Evolutionary conservation across 2,888 invertebrate genomes (phyloP).

Genomic region (Himalopsyche anomala): DNA sequence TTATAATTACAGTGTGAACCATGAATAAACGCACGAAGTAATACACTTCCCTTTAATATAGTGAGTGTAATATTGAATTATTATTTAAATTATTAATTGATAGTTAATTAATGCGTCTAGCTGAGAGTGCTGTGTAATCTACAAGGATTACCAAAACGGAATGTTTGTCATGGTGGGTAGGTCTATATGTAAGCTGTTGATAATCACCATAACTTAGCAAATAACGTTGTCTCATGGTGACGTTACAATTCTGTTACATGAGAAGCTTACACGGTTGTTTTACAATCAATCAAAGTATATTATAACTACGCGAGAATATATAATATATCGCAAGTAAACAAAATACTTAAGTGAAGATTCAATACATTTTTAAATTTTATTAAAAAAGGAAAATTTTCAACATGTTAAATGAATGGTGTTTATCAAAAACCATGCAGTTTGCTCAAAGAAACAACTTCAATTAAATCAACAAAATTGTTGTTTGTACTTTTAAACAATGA

Average conservation of each 20-base stretch:
- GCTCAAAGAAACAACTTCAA: no score
- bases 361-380: no score
- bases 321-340: no score
- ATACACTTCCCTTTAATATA: background rate
- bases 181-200: slow-evolving; percentile 15
- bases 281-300: slow-evolving; percentile 2
- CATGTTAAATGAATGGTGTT: no score
- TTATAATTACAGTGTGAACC: no score
- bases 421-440: no score
- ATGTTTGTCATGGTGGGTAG: slow-evolving; percentile 27
- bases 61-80: background rate
- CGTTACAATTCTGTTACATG: background rate
- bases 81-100: slow-evolving; percentile 1
- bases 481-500: no score
- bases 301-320: background rate
- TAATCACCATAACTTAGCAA: slow-evolving; percentile 35
- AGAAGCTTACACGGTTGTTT: slow-evolving; percentile 11
- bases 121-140: slow-evolving; percentile 33
- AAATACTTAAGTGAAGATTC: no score
- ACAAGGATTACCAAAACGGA: slow-evolving; percentile 40
- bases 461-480: no score
- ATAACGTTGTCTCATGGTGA: slow-evolving; percentile 18
- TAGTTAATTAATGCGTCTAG: slow-evolving; percentile 27
- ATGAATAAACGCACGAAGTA: no score
- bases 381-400: no score